Base-by-base conservation (phyloP, 1,140 invertebrate genomes). In the Venturia canescens region DNA sequence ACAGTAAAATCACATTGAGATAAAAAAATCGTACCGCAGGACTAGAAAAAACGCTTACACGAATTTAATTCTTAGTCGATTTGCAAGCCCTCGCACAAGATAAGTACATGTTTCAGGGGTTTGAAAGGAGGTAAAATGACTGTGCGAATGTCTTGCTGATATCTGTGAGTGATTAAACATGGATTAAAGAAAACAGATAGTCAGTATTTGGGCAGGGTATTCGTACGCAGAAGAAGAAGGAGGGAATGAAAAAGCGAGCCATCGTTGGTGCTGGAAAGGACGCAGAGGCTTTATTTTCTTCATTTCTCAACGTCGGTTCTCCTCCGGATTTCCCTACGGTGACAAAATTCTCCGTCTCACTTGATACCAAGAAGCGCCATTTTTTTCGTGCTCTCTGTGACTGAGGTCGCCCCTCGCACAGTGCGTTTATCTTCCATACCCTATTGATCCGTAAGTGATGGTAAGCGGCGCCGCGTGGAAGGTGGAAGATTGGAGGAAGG, bases 381-480 rank as follows among this genome's bases (percentile, higher is more conserved):
- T 63, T 63, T 85, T 86, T 75, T 57, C 70, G 83, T 78, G 77
- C 83, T 83, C 78, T 48, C 66, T 78, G 38, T 80, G 69, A 78
- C 69, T 78, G 53, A 69, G 27, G 74, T 70, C 53, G 76, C 63
- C 63, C 85, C 83, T 74, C 83, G 81, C 83, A n/a, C n/a, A 82
- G 67, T 84, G 82, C 86, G 86, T 87, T 87, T 87, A 87, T 87
- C 87, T 88, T 88, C 87, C 86, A 89, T 87, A 88, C 86, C 85
- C 87, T 89, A 89, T 89, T 89, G 88, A 89, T 88, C 88, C 86
- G 87, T 87, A 88, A 89, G 87, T 87, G 86, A 86, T 89, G 84
- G 86, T 86, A 75, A 81, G 86, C 83, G 83, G 66, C 83, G 84
- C 75, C 75, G 66, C 60, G 31, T 77, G 84, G 70, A 60, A 53